Evolutionary conservation across 2,113 vertebrate species (phyloP).

Genomic region (Gambusia holbrooki): DNA sequence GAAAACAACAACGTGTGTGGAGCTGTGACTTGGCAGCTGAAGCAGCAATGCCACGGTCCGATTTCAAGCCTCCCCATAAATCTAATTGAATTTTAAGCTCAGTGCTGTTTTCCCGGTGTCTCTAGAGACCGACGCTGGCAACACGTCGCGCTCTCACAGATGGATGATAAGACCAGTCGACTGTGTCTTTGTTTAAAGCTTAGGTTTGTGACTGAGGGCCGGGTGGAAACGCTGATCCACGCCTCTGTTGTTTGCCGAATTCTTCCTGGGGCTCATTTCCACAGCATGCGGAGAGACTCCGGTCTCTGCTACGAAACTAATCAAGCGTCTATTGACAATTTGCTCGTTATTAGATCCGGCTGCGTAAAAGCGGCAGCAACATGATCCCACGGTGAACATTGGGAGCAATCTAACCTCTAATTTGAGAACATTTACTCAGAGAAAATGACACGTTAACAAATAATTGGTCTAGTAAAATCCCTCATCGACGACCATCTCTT

Average conservation of each 20-base stretch:
- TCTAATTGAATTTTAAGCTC: conserved; percentile 61
- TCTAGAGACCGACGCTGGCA: conserved; percentile 54
- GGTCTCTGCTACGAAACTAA: conserved; percentile 22
- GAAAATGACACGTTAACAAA: too few relatives aligned
- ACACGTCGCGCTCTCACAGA: conserved; percentile 52
- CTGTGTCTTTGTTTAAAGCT: conserved; percentile 49
- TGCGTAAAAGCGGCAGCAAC: too few relatives aligned
- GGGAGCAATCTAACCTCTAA: too few relatives aligned
- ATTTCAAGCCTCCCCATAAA: conserved; percentile 45
- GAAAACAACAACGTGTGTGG: conserved; percentile 27
- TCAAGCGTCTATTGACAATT: not conserved
- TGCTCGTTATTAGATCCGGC: not conserved
- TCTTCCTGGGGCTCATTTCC: not conserved
- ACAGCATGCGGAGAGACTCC: not conserved
- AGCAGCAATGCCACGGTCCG: conserved; percentile 32
- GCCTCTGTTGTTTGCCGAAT: conserved; percentile 26
- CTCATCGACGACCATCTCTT: not conserved
- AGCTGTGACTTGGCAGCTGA: conserved; percentile 27
- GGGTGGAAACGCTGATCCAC: conserved; percentile 28
- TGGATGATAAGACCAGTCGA: conserved; percentile 57
- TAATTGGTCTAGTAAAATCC: too few relatives aligned
- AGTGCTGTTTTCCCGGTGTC: conserved; percentile 21
- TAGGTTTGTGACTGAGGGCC: conserved; percentile 9
- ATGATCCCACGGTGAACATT: not conserved
- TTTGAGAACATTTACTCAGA: too few relatives aligned